Conservation (phyloP, 2,797 vertebrate genomes). For the Scyliorhinus canicula region DNA sequence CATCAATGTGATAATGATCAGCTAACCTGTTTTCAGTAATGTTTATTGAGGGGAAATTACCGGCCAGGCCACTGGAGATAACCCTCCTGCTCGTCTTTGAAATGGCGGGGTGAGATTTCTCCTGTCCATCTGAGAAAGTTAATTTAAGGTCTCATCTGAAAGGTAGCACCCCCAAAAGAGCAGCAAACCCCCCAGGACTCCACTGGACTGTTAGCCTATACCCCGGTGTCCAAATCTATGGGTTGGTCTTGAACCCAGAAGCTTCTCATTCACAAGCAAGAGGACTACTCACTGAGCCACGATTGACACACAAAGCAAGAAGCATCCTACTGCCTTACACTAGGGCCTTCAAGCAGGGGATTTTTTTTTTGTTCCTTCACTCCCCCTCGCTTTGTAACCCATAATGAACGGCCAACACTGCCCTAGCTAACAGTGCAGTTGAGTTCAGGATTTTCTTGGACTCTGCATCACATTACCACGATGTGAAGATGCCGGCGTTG, state of each 20-base stretch:
- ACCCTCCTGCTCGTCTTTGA: not conserved
- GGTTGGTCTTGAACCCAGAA: not conserved
- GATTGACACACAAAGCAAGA: not conserved
- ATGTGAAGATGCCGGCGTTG: too few species aligned
- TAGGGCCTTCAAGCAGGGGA: not conserved
- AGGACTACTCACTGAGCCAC: not conserved
- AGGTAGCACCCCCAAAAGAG: not conserved
- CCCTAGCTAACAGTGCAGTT: not conserved
- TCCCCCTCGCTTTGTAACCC: not conserved
- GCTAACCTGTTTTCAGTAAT: not conserved
- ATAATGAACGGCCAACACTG: not conserved
- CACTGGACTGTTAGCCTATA: not conserved
- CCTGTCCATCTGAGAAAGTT: not conserved
- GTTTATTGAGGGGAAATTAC: not conserved
- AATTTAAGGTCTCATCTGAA: not conserved
- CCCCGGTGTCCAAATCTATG: not conserved
- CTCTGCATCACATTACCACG: not conserved
- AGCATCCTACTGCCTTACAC: not conserved
- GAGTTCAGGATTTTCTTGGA: not conserved
- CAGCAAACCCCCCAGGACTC: not conserved
- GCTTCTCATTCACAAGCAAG: not conserved
- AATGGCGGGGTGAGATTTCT: not conserved
- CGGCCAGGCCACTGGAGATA: not conserved
- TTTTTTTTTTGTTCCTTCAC: not conserved
- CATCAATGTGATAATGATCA: not conserved